Evolutionary conservation across 1,140 invertebrate genomes (phyloP).

Genomic region (Drosophila azteca): DNA sequence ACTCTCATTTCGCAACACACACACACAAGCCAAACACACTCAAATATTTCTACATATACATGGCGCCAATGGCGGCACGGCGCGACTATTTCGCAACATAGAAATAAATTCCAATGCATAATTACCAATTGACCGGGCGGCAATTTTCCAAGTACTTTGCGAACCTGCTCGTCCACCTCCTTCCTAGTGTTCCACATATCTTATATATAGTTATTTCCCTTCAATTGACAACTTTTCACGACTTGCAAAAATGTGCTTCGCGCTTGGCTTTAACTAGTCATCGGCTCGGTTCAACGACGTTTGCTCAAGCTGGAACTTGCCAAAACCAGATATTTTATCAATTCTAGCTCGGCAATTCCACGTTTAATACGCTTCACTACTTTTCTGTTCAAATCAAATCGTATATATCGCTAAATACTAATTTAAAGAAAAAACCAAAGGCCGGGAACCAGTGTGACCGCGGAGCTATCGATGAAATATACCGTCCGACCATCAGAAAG

Average conservation of each 20-base stretch:
- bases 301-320: conserved; percentile 8
- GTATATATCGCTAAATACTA: conserved; percentile 15
- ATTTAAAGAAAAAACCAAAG: conserved; percentile 15
- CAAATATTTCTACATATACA: conserved; percentile 5
- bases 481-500: no score
- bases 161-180: conserved; percentile 63
- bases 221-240: conserved; percentile 8
- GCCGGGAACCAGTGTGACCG: conserved; percentile 22
- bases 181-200: conserved; percentile 58
- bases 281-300: conserved; percentile 16
- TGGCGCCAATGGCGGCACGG: conserved; percentile 38
- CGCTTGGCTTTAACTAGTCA: conserved; percentile 14
- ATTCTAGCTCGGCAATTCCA: background rate
- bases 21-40: background rate
- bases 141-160: conserved; percentile 52
- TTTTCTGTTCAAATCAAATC: conserved; percentile 5
- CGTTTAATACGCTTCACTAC: background rate
- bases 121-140: conserved; percentile 56
- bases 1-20: background rate
- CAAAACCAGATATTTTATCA: background rate
- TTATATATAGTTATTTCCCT: background rate
- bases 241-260: conserved; percentile 49
- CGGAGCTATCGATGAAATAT: no score
- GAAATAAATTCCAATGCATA: conserved; percentile 32
- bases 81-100: conserved; percentile 69